Evolutionary conservation across 1,140 invertebrate genomes (phyloP).

Genomic region (Bombus impatiens): DNA sequence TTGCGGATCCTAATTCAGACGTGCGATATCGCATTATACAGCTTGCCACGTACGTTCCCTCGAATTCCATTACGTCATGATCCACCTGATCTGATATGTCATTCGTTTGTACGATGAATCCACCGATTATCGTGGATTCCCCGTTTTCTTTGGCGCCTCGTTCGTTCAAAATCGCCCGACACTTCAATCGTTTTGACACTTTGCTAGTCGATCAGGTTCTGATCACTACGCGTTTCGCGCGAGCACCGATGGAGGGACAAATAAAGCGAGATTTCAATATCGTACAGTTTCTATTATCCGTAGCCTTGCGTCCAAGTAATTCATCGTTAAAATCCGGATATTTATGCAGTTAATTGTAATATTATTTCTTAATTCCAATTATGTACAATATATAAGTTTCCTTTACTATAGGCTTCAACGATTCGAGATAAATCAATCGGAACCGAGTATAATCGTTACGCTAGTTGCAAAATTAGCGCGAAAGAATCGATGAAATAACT

Average conservation of each 20-base stretch:
- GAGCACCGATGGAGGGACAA: too few relatives aligned
- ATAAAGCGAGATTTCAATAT: background rate
- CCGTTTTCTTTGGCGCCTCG: background rate
- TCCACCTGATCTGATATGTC: slow-evolving; percentile 35
- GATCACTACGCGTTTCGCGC: background rate
- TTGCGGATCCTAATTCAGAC: slow-evolving; percentile 61
- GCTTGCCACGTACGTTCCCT: slow-evolving; percentile 18
- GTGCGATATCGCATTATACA: slow-evolving; percentile 50
- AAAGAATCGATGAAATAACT: background rate
- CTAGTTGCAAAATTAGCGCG: background rate
- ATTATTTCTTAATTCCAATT: too few relatives aligned
- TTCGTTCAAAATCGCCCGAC: background rate
- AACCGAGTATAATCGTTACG: background rate
- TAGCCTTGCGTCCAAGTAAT: too few relatives aligned
- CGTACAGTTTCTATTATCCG: background rate
- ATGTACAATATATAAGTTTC: too few relatives aligned
- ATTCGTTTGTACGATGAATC: slow-evolving; percentile 32
- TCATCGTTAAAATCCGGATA: too few relatives aligned
- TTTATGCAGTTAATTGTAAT: too few relatives aligned
- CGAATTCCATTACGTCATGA: slow-evolving; percentile 53
- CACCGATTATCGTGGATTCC: slow-evolving; percentile 28
- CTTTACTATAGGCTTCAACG: background rate
- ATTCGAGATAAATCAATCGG: background rate
- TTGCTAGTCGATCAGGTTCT: too few relatives aligned
- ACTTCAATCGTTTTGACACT: background rate